Evolutionary conservation across 2,113 vertebrate species (phyloP), one percentile per base, ranked within the genome.

Genomic region (Zosterops lateralis): DNA sequence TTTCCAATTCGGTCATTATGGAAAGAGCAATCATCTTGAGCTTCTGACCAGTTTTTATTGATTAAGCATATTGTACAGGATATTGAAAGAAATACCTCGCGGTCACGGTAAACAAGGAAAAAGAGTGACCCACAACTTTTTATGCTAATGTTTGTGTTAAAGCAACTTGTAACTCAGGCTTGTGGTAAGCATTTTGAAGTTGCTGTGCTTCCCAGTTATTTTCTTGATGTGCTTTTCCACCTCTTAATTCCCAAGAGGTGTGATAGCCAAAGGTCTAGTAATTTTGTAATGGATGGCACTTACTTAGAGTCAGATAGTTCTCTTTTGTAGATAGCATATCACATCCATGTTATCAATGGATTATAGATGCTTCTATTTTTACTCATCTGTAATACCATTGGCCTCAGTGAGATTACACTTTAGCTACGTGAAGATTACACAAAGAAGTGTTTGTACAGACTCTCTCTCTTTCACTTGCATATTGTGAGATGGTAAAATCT

Each of bases 321-420:
- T 79, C 44, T 74, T 82, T 73, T 80, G 64, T 57, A 80, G 87
- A 60, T 62, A 67, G n/a, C 29, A 14, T 90, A 50, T 87, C n/a
- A 17, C n/a, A 57, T 60, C 47, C 14, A 28, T 80, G 72, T 90
- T 90, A 60, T 84, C 72, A 53, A 1, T 85, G 75, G 66, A 56
- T 95, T 93, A 56, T 51, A 73, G 84, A 56, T 85, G 51, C 32
- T 91, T 80, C 78, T 80, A 18, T 91, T 94, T 84, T 92, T 83
- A 60, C 56, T 89, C 67, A 18, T 76, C 32, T 87, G 62, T 74
- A 66, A 65, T 82, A 60, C 14, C 24, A 38, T 83, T 90, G 75
- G 36, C 56, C 19, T 77, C 47, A 51, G 32, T 47, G 47, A 79
- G 60, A 67, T 77, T 91, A 42, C 29, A 56, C 56, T 1, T 74